Base-by-base conservation (phyloP, 2,797 vertebrate species). In the Phaenicophaeus curvirostris region DNA sequence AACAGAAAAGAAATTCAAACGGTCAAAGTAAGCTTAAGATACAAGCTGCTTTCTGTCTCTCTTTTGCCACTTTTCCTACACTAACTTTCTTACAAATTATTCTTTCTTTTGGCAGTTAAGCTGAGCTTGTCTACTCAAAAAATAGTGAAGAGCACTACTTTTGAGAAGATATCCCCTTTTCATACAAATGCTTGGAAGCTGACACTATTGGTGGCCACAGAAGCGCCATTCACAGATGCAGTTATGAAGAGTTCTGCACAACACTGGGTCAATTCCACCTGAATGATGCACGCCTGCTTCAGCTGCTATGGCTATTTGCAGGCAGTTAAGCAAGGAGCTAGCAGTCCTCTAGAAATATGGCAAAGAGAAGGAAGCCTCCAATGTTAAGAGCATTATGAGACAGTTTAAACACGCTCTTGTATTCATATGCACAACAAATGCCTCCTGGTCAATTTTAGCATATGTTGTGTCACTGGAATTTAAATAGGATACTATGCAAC, bases 331-430 rank as follows among this genome's bases (percentile, higher is more conserved):
- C 67, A 69, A 19, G 48, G 27, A 94, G 72, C 12, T 73, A 46
- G 20, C 20, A 63, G 48, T 27, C 39, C 73, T 86, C 68, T 39
- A 80, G 62, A 87, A 91, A 62, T 15, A 77, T 0, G 0, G 27
- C 48, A 54, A 46, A 85, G 54, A 80, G 68, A 74, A 80, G n/a
- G 68, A 90, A 92, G 84, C 6, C 28, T 82, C 67, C 57, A 51
- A 23, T 0, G 0, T 37, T 20, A 79, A 77, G 27, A 33, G 53
- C 50, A 57, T 8, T 18, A 77, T 0, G 1, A 85, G 37, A 71
- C 31, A 85, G 67, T n/a, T 33, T 78, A 65, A 81, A 41, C 13
- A 8, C 14, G 42, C 5, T 39, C 68, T 18, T 25, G 18, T 35
- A 59, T 55, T 62, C 16, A 41, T 5, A 57, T 2, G 23, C 25